Percentiles rank a stretch among this genome's conserved stretches.
Conservation (phyloP, 2,113 vertebrate species). For the Chiloscyllium plagiosum region DNA sequence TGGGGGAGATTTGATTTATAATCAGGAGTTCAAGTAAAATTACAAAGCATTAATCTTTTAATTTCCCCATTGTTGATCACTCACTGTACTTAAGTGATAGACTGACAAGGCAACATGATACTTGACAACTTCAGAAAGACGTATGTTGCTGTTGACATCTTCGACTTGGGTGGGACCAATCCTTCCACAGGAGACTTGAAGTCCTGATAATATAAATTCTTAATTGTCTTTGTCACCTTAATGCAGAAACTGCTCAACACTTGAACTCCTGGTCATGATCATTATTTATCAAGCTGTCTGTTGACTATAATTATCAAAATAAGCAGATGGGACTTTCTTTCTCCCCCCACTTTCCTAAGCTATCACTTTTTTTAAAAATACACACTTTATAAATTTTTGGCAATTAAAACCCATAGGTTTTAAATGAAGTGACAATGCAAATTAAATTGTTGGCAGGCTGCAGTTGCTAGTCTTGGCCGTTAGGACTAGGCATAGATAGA, state of each 20-base stretch:
- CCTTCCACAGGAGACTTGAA: background rate
- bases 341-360: background rate
- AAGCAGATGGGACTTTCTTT: background rate
- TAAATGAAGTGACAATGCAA: background rate
- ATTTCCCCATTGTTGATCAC: background rate
- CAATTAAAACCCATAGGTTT: background rate
- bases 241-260: background rate
- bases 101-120: background rate
- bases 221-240: background rate
- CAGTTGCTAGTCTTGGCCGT: background rate
- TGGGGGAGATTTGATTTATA: slow-evolving; percentile 9
- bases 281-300: background rate
- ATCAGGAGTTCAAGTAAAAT: slow-evolving; percentile 11
- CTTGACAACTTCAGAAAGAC: background rate
- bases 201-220: background rate
- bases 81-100: background rate
- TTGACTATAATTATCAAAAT: background rate
- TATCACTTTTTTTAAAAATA: background rate
- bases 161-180: slow-evolving; percentile 3
- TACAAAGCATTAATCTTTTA: background rate
- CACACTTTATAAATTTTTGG: background rate
- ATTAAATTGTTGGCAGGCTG: background rate
- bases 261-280: slow-evolving; percentile 23
- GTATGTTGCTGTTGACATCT: background rate
- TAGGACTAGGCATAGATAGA: background rate